These are phyloP conservation scores for Slavum lentiscoides DNA, from an alignment of 2,888 invertebrate genomes.

Conservation along the genomic window DNA sequence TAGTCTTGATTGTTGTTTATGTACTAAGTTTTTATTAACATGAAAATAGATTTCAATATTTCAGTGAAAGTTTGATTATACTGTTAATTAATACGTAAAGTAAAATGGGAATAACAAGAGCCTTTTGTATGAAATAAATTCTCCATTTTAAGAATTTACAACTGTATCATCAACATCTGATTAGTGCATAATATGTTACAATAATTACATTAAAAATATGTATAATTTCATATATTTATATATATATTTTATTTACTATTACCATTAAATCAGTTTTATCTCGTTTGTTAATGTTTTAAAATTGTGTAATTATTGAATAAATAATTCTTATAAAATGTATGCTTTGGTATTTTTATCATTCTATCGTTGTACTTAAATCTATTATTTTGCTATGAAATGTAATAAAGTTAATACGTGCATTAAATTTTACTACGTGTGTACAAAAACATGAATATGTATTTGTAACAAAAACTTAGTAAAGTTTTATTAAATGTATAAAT, in stretches of 20 bases:
- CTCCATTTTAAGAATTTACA: slow-evolving; percentile 18
- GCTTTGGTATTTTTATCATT: slow-evolving; percentile 24
- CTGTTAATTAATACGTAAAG: slow-evolving; percentile 25
- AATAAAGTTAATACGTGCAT: not conserved
- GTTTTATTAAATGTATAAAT: not conserved
- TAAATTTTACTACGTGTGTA: slow-evolving; percentile 7
- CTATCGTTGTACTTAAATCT: not conserved
- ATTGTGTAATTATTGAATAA: slow-evolving; percentile 52
- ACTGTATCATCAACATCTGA: slow-evolving; percentile 7
- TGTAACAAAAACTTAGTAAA: not conserved
- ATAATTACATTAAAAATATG: slow-evolving; percentile 26
- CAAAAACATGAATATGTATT: slow-evolving; percentile 1
- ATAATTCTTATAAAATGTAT: slow-evolving; percentile 22
- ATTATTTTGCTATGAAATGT: slow-evolving; percentile 8
- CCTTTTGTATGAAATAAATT: slow-evolving; percentile 44
- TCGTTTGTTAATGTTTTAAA: slow-evolving; percentile 49
- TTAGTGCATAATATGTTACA: slow-evolving; percentile 31
- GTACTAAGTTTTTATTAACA: slow-evolving; percentile 42
- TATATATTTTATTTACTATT: slow-evolving; percentile 34
- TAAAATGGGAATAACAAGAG: slow-evolving; percentile 31
- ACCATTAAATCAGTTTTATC: slow-evolving; percentile 37
- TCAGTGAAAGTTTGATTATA: slow-evolving; percentile 2
- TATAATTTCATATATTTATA: slow-evolving; percentile 21
- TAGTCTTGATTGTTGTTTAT: slow-evolving; percentile 42
- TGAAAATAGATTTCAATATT: slow-evolving; percentile 28